A percentile compares a stretch with the other conserved stretches of the same genome.
Conservation (phyloP, 2,797 vertebrate genomes). For the Leontopithecus rosalia region DNA sequence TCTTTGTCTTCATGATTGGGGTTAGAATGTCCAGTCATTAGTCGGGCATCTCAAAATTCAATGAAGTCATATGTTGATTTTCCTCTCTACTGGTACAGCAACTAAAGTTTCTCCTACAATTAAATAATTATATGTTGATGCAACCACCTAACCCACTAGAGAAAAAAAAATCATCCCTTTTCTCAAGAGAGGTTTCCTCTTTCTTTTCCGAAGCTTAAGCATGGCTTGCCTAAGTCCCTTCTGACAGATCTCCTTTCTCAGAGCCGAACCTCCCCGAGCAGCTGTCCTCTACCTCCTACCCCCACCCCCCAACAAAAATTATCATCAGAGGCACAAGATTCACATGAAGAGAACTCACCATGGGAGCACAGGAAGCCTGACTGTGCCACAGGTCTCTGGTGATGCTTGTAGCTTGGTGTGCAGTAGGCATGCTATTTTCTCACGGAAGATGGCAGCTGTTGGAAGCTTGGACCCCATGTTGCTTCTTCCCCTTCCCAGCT, state of each 20-base stretch:
- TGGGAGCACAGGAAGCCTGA: accelerated
- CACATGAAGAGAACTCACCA: not conserved
- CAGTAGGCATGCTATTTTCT: not conserved
- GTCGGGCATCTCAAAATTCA: not conserved
- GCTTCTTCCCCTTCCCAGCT: not conserved
- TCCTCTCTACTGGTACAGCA: not conserved
- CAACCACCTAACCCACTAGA: not conserved
- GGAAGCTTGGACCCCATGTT: not conserved
- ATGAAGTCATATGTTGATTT: not conserved
- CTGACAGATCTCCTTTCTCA: constrained; percentile 28
- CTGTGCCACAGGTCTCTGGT: not conserved
- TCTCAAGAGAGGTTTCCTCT: constrained; percentile 62
- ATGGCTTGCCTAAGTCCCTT: not conserved
- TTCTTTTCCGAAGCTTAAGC: constrained; percentile 19
- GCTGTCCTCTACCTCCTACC: not conserved
- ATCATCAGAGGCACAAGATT: not conserved
- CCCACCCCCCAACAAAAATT: not conserved
- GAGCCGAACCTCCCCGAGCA: constrained; percentile 14
- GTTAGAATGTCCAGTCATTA: not conserved
- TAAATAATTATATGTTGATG: constrained; percentile 21
- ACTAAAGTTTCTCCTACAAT: constrained; percentile 13
- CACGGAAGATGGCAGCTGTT: not conserved
- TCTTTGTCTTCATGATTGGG: not conserved
- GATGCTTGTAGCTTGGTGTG: not conserved
- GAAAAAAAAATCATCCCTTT: not conserved